phyloP scores from a whole-genome alignment of 1,140 invertebrate genomes.

The Drosophila oshimai region DNA sequence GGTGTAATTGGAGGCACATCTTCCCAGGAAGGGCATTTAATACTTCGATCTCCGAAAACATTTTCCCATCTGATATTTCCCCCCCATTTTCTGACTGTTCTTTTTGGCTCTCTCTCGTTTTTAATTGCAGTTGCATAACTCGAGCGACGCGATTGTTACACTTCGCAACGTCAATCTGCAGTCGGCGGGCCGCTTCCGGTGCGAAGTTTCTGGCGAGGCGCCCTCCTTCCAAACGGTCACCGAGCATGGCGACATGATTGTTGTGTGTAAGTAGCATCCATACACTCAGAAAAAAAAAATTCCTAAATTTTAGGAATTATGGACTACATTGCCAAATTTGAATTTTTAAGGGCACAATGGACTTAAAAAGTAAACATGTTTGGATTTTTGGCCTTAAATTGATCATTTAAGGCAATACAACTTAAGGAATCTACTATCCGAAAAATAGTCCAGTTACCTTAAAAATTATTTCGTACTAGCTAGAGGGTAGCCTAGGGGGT shows the following conservation, averaged over 20 bases:
- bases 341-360: too few species aligned
- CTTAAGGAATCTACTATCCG: too few species aligned
- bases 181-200: constrained; percentile 90
- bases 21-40: neutral
- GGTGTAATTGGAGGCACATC: too few species aligned
- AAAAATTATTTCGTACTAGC: too few species aligned
- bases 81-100: neutral
- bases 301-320: too few species aligned
- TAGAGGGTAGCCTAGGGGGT: too few species aligned
- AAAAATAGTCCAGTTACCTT: too few species aligned
- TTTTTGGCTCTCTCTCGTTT: constrained; percentile 19
- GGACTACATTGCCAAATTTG: too few species aligned
- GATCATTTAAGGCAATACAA: too few species aligned
- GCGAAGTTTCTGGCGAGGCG: constrained; percentile 93
- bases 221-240: constrained; percentile 91
- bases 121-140: constrained; percentile 87
- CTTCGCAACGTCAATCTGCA: constrained; percentile 89
- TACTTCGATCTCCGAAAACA: neutral
- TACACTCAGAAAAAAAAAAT: too few species aligned
- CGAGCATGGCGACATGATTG: constrained; percentile 89
- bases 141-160: constrained; percentile 89
- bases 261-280: constrained; percentile 90
- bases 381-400: too few species aligned
- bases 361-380: too few species aligned
- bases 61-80: neutral